A percentile compares a stretch with the other conserved stretches of the same genome.
phyloP scores from a whole-genome alignment of 2,888 invertebrate species.

The Dioctria rufipes region DNA sequence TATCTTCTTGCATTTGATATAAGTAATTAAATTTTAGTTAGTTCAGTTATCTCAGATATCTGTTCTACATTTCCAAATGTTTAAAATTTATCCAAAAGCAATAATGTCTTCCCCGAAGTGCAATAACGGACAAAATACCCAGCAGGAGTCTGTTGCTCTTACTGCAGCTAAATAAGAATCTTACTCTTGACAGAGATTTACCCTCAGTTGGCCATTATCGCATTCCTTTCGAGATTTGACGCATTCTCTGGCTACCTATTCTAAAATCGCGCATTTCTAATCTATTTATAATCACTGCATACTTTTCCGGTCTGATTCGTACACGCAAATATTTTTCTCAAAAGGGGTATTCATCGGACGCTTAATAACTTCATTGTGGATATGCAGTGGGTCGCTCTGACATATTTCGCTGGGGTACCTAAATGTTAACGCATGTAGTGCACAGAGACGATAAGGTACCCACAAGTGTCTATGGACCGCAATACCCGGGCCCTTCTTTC shows the following conservation, averaged over 20 bases:
- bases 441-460: conserved; percentile 32
- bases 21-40: neutral
- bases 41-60: neutral
- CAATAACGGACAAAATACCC: neutral
- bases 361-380: conserved; percentile 50
- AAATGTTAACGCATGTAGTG: conserved; percentile 33
- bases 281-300: conserved; percentile 46
- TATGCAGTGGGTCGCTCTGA: conserved; percentile 11
- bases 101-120: neutral
- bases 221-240: conserved; percentile 16
- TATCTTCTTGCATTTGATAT: too few species aligned
- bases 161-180: neutral
- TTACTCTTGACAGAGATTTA: neutral
- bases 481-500: neutral
- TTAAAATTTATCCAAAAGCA: too few species aligned
- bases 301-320: conserved; percentile 50
- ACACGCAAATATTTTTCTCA: neutral
- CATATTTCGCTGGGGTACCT: neutral
- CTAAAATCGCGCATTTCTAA: conserved; percentile 26
- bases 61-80: too few species aligned
- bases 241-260: conserved; percentile 8
- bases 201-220: conserved; percentile 46
- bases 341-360: conserved; percentile 15
- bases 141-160: conserved; percentile 26
- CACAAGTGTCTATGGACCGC: neutral